Base-by-base conservation (phyloP, 2,797 vertebrate species). In the Setipinna tenuifilis region DNA sequence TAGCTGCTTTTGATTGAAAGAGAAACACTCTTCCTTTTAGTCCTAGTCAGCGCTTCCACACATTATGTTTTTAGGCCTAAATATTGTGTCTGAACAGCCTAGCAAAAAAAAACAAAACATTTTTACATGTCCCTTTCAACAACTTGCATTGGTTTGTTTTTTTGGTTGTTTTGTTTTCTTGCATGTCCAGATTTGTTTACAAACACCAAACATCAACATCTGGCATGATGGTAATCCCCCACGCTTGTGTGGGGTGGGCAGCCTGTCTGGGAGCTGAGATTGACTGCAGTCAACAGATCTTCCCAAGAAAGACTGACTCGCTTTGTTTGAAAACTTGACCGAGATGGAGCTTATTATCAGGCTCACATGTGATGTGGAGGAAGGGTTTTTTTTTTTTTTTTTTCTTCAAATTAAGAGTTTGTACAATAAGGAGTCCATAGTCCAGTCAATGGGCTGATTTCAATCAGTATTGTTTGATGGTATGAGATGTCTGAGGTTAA, bases 201-300 rank as follows among this genome's bases (percentile, higher is more conserved):
- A 81, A 84, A 84, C 71, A 61, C 21, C 16, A 23, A 78, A 48
- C 35, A 21, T 28, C n/a, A 61, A 44, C 71, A 83, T 88, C 71
- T 86, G 83, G 59, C 28, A 75, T 59, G 6, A 41, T 35, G 81
- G 46, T 85, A 85, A 85, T 86, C 59, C 25, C 19, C 31, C 50
- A 50, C 14, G 9, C 35, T 44, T 41, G 58, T 11, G 6, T 78
- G 7, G 5, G 44, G 4, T 78, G 6, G 19, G 17, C 71, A 21
- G 71, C 1, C 35, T 21, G 71, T 78, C 71, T 41, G 19, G 35
- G 17, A 44, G 68, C 71, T 78, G 0, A 78, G 71, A 78, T 78
- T 44, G 71, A 78, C 71, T 78, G 50, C 1, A 35, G 31, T 78
- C 17, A 41, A 78, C 17, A 41, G 31, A 17, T 78, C 6, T 17